A percentile compares a stretch with the other conserved stretches of the same genome.
Conservation (phyloP, 2,113 vertebrate genomes). For the Pelecanus crispus region DNA sequence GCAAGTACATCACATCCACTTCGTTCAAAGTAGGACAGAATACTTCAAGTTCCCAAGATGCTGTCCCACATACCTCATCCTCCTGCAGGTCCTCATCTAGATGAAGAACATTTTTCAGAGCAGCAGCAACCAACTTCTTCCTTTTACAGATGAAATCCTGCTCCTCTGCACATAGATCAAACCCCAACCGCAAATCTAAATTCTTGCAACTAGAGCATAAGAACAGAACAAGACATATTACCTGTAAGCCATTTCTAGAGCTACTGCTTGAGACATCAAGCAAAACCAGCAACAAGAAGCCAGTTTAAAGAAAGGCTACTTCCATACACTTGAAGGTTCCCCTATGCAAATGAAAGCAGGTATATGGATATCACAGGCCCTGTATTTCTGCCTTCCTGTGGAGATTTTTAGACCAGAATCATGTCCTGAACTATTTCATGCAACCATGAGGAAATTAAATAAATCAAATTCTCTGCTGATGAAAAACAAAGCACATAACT, state of each 20-base stretch:
- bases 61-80: slow-evolving; percentile 65
- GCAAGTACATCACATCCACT: not conserved
- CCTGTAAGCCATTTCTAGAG: not conserved
- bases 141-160: slow-evolving; percentile 77
- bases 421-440: not conserved
- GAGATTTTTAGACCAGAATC: not conserved
- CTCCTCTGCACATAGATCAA: slow-evolving; percentile 72
- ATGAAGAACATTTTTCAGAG: slow-evolving; percentile 72
- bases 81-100: slow-evolving; percentile 66
- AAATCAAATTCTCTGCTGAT: not conserved
- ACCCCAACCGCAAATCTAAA: slow-evolving; percentile 74
- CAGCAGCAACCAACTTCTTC: slow-evolving; percentile 70
- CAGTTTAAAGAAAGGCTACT: not conserved
- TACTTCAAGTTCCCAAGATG: not conserved
- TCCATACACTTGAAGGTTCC: not conserved
- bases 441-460: not conserved
- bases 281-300: not conserved
- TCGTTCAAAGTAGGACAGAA: not conserved
- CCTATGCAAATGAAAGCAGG: fast-evolving
- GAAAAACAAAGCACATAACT: not conserved
- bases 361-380: not conserved
- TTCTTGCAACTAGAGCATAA: not conserved
- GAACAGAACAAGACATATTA: not conserved
- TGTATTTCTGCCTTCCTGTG: not conserved
- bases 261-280: not conserved